phyloP scores from a whole-genome alignment of 2,888 invertebrate genomes.

The Mechanitis messenoides region DNA sequence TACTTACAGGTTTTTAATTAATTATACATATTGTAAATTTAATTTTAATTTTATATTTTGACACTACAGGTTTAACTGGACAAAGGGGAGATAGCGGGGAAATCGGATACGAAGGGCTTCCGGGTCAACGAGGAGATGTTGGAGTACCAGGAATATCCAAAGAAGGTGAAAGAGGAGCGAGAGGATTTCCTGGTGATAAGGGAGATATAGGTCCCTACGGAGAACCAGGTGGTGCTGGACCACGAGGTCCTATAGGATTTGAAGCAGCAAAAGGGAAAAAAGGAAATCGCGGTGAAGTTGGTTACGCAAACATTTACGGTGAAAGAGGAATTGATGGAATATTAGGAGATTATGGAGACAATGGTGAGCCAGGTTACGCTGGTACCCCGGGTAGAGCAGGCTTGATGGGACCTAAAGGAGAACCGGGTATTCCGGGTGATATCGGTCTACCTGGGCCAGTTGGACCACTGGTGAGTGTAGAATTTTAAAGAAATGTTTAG shows the following conservation, averaged over 20 bases:
- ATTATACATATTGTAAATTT: no score
- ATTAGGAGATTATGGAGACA: slow-evolving; percentile 68
- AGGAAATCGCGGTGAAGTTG: slow-evolving; percentile 70
- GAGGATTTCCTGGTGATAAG: slow-evolving; percentile 80
- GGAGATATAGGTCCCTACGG: slow-evolving; percentile 82
- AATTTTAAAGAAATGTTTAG: not conserved
- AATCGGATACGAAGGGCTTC: slow-evolving; percentile 51
- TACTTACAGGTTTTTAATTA: no score
- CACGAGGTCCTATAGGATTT: slow-evolving; percentile 78
- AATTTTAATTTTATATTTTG: not conserved
- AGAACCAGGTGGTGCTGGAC: slow-evolving; percentile 67
- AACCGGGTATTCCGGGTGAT: slow-evolving; percentile 71
- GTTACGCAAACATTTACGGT: slow-evolving; percentile 62
- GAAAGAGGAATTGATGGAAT: slow-evolving; percentile 59
- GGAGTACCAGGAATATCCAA: slow-evolving; percentile 58
- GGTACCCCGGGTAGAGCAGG: slow-evolving; percentile 76
- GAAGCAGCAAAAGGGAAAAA: slow-evolving; percentile 77
- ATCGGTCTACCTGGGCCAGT: slow-evolving; percentile 74
- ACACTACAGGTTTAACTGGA: slow-evolving; percentile 37
- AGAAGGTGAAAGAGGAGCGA: slow-evolving; percentile 71
- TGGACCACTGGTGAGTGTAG: slow-evolving; percentile 72
- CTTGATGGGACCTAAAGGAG: slow-evolving; percentile 57
- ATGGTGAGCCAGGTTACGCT: slow-evolving; percentile 76
- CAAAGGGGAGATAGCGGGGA: slow-evolving; percentile 57
- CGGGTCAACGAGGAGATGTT: slow-evolving; percentile 52